phyloP scores from a whole-genome alignment of 1,140 invertebrate species.

The Drosophila guanche region DNA sequence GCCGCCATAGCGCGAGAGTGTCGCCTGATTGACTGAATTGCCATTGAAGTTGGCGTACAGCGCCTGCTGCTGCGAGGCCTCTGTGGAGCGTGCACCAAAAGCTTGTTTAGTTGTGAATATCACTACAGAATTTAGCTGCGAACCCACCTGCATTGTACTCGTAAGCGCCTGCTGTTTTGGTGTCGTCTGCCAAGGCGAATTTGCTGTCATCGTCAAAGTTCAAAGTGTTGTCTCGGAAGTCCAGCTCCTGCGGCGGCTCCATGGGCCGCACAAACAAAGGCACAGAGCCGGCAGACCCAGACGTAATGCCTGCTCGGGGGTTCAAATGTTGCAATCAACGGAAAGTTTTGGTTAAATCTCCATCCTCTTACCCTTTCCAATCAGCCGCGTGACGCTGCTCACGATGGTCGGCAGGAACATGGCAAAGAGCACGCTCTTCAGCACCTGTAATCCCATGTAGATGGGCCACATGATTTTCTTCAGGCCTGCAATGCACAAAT shows the following conservation, averaged over 20 bases:
- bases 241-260: conserved; percentile 85
- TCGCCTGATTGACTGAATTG: conserved; percentile 57
- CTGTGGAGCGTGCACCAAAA: conserved; percentile 25
- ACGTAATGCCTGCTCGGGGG: conserved; percentile 53
- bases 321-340: neutral
- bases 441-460: conserved; percentile 90
- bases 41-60: conserved; percentile 70
- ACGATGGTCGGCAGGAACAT: conserved; percentile 92
- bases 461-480: conserved; percentile 92
- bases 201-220: conserved; percentile 84
- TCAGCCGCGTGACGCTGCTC: conserved; percentile 91
- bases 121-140: too few species aligned
- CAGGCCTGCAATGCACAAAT: conserved; percentile 84
- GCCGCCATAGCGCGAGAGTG: conserved; percentile 62
- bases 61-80: conserved; percentile 74
- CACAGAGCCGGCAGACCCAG: conserved; percentile 67
- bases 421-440: conserved; percentile 91
- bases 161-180: conserved; percentile 76
- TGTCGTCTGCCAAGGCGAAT: conserved; percentile 83
- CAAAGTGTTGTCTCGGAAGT: conserved; percentile 84
- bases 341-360: neutral
- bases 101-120: too few species aligned
- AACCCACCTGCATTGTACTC: conserved; percentile 83
- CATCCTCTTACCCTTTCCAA: conserved; percentile 88
- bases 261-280: conserved; percentile 75